phyloP scores from a whole-genome alignment of 2,113 vertebrate genomes.

The Caranx ignobilis region DNA sequence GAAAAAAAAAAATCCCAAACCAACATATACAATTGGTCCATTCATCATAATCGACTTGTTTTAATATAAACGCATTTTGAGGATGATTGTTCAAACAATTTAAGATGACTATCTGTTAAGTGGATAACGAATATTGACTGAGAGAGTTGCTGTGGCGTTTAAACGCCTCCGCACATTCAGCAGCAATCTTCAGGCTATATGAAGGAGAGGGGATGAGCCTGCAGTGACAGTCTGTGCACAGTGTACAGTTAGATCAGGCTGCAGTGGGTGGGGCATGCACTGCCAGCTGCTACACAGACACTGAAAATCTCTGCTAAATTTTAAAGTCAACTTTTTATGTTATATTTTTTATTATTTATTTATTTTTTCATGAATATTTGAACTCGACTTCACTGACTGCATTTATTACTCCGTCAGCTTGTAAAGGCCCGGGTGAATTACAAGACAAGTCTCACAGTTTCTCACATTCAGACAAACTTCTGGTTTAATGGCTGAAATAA shows the following conservation, averaged over 20 bases:
- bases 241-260: no score
- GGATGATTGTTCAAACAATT: background rate
- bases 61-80: background rate
- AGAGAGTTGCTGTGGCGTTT: background rate
- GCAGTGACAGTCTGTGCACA: background rate
- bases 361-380: background rate
- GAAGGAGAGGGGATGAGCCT: no score
- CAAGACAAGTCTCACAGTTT: background rate
- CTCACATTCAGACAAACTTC: background rate
- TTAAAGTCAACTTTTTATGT: background rate
- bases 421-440: background rate
- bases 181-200: background rate
- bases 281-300: background rate
- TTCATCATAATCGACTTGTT: conserved; percentile 6
- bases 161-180: background rate
- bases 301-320: background rate
- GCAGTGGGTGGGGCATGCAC: background rate
- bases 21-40: background rate
- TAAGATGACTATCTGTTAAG: background rate
- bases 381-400: background rate
- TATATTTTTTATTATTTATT: no score
- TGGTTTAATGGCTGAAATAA: background rate
- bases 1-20: background rate
- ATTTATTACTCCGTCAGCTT: background rate
- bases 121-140: conserved; percentile 18